Percentiles rank a stretch among this genome's conserved stretches.
Evolutionary conservation across 1,140 invertebrate genomes (phyloP).

Genomic region (Ips typographus): DNA sequence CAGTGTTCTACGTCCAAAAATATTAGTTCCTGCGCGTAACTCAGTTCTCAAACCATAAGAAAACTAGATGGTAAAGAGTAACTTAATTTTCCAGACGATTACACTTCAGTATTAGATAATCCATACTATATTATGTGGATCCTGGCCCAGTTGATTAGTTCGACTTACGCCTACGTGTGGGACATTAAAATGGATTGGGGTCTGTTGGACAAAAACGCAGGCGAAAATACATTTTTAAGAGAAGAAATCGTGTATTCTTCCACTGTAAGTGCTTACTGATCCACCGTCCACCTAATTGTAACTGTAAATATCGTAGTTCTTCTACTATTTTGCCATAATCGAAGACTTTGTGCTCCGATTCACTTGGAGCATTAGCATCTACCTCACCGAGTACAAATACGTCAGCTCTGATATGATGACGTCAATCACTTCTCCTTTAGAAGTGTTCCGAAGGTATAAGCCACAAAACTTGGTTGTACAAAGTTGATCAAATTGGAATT

Average conservation of each 20-base stretch:
- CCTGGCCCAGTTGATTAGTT: slow-evolving; percentile 71
- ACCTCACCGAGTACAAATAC: slow-evolving; percentile 72
- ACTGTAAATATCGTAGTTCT: slow-evolving; percentile 62
- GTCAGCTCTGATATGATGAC: slow-evolving; percentile 75
- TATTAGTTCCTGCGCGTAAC: no score
- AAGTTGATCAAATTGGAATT: background rate
- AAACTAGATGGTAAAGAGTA: no score
- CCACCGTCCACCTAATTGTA: no score
- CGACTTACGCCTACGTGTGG: slow-evolving; percentile 88
- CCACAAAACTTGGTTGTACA: background rate
- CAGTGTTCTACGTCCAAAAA: no score
- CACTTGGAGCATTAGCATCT: slow-evolving; percentile 76
- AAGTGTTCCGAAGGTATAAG: slow-evolving; percentile 69
- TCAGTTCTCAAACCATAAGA: no score
- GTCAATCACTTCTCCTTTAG: slow-evolving; percentile 75
- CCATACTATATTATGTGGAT: slow-evolving; percentile 84
- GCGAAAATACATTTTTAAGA: slow-evolving; percentile 77
- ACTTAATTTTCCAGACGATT: slow-evolving; percentile 57
- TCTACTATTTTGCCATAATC: slow-evolving; percentile 95
- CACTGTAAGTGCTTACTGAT: slow-evolving; percentile 54
- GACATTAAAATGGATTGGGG: slow-evolving; percentile 99
- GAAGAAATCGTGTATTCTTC: slow-evolving; percentile 79
- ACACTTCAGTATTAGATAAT: slow-evolving; percentile 65
- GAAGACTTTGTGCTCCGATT: slow-evolving; percentile 84
- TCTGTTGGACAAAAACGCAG: slow-evolving; percentile 83